These are phyloP conservation scores for Psophia crepitans DNA, from an alignment of 2,113 vertebrate genomes.

Conservation along the genomic window DNA sequence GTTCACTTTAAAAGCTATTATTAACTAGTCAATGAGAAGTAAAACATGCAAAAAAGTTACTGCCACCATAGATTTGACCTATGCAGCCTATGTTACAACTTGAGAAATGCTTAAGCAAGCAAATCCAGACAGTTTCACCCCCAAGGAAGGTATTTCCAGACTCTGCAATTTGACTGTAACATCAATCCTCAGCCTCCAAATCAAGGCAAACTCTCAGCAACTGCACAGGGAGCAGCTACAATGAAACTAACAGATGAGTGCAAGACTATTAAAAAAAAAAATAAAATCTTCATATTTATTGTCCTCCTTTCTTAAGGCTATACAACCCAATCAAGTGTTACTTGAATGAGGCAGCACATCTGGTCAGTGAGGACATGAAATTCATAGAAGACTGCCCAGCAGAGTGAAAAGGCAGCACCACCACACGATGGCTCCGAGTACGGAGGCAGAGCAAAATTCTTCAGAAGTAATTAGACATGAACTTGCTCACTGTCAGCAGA, in stretches of 20 bases:
- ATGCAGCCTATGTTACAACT: fast-evolving
- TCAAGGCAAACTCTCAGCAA: background rate
- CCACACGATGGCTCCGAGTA: background rate
- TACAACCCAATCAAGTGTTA: background rate
- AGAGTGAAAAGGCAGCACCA: background rate
- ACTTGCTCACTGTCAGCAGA: constrained; percentile 27
- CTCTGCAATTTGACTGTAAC: background rate
- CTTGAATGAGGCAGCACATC: background rate
- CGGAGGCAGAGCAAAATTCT: background rate
- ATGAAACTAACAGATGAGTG: background rate
- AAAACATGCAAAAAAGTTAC: background rate
- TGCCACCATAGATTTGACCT: background rate
- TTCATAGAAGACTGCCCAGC: background rate
- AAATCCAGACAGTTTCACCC: background rate
- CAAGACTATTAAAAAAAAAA: background rate
- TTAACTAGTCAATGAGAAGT: background rate
- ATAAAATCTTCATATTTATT: background rate
- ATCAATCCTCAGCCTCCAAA: background rate
- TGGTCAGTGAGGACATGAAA: fast-evolving
- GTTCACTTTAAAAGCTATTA: background rate
- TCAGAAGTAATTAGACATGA: background rate
- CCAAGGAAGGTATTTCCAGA: background rate
- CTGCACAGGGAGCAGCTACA: background rate
- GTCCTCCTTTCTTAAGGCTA: background rate
- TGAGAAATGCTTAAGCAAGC: background rate